Conservation (phyloP, 2,797 vertebrate genomes). For the Macrochelys suwanniensis region DNA sequence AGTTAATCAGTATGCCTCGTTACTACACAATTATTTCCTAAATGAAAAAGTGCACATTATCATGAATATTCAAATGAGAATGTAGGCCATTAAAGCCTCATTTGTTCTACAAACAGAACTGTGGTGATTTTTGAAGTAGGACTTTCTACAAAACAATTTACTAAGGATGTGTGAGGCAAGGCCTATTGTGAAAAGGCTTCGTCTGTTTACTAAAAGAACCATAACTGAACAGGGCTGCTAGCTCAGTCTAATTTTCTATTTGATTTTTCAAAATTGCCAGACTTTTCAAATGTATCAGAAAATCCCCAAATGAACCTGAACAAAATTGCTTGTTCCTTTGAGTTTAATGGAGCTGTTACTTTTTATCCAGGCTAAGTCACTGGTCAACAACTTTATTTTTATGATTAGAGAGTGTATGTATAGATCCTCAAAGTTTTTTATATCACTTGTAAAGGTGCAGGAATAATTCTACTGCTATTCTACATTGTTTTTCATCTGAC, state of each 20-base stretch:
- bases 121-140: conserved; percentile 19
- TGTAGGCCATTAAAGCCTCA: conserved; percentile 45
- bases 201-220: neutral
- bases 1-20: conserved; percentile 41
- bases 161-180: neutral
- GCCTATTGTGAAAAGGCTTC: neutral
- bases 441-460: conserved; percentile 24
- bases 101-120: conserved; percentile 64
- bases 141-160: conserved; percentile 37
- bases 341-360: conserved; percentile 65
- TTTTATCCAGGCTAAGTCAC: conserved; percentile 59
- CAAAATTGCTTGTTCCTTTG: conserved; percentile 52
- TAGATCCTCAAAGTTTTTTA: conserved; percentile 44
- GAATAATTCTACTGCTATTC: neutral
- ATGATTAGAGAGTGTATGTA: neutral
- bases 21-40: conserved; percentile 59
- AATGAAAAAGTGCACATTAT: conserved; percentile 53
- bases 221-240: neutral
- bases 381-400: neutral
- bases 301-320: conserved; percentile 56
- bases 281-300: conserved; percentile 36
- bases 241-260: neutral
- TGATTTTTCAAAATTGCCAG: neutral
- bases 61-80: conserved; percentile 55
- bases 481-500: neutral